phyloP scores from a whole-genome alignment of 2,797 vertebrate genomes.

The Catamblyrhynchus diadema region DNA sequence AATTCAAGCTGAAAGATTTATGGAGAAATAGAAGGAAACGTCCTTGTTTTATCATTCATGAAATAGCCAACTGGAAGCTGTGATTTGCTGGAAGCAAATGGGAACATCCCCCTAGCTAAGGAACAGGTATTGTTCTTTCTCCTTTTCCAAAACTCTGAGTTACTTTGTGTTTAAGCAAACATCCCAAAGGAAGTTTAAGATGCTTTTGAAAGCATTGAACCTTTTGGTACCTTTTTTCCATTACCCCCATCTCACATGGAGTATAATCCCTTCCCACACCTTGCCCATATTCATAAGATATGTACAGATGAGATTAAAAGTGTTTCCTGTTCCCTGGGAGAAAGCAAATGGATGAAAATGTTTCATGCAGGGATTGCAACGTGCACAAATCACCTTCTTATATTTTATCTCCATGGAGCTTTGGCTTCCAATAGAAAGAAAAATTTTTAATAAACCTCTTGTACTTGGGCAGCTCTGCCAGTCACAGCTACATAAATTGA shows the following conservation, averaged over 20 bases:
- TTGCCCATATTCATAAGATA: neutral
- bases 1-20: neutral
- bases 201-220: neutral
- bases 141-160: neutral
- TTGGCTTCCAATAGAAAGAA: neutral
- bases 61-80: neutral
- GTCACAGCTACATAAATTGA: neutral
- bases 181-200: neutral
- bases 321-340: neutral
- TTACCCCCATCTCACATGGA: neutral
- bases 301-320: neutral
- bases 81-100: neutral
- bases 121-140: neutral
- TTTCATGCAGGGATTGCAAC: neutral
- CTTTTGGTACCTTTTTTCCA: neutral
- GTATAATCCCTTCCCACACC: neutral
- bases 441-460: neutral
- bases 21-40: neutral
- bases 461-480: neutral
- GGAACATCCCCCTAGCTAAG: neutral
- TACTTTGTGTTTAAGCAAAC: neutral
- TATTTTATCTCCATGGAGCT: neutral
- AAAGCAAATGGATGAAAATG: neutral
- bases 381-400: neutral
- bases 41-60: neutral